Evolutionary conservation across 2,888 invertebrate genomes (phyloP).

Genomic region (Poecilus cupreus): DNA sequence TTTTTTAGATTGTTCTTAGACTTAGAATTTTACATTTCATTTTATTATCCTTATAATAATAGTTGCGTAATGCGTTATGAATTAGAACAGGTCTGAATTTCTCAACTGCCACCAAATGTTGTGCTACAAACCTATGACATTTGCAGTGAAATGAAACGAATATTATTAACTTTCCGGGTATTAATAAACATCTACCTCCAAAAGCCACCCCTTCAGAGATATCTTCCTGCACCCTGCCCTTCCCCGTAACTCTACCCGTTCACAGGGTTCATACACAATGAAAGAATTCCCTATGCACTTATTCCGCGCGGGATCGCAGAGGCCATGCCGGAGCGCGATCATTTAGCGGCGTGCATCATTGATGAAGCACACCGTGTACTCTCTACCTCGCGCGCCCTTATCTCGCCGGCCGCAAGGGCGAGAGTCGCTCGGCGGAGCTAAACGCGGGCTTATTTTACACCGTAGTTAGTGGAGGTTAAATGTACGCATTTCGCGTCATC

Average conservation of each 20-base stretch:
- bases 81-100: no score
- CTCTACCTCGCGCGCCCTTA: neutral
- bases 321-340: slow-evolving; percentile 64
- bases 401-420: neutral
- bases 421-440: slow-evolving; percentile 20
- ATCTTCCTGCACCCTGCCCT: neutral
- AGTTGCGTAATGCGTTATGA: no score
- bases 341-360: slow-evolving; percentile 69
- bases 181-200: neutral
- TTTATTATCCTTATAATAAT: no score
- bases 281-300: slow-evolving; percentile 58
- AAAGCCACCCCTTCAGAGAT: neutral
- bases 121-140: no score
- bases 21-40: no score
- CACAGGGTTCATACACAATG: slow-evolving; percentile 23
- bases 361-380: slow-evolving; percentile 65
- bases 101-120: no score
- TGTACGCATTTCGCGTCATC: slow-evolving; percentile 68
- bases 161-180: no score
- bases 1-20: no score
- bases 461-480: slow-evolving; percentile 60
- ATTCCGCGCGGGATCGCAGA: slow-evolving; percentile 47
- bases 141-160: no score
- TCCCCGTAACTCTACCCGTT: neutral
- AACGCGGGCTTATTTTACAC: slow-evolving; percentile 54